Conservation (phyloP, 2,113 vertebrate genomes). For the Rhabdornis inornatus region DNA sequence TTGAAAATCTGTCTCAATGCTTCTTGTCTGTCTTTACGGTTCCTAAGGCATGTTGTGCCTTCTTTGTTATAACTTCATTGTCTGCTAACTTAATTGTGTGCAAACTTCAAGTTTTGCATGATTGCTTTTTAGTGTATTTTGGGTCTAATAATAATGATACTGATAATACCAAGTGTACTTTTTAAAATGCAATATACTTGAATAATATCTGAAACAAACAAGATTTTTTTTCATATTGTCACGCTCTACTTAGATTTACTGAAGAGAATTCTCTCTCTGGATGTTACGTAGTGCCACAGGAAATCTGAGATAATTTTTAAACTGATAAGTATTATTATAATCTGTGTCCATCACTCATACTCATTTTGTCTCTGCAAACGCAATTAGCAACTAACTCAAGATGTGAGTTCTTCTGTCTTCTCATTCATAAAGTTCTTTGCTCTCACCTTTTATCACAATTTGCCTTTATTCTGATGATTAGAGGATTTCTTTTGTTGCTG, state of each 20-base stretch:
- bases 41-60: not conserved
- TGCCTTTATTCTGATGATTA: not conserved
- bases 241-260: not conserved
- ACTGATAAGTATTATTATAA: not conserved
- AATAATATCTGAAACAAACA: not conserved
- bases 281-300: not conserved
- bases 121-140: not conserved
- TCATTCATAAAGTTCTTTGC: not conserved
- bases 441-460: not conserved
- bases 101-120: not conserved
- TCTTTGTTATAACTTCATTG: not conserved
- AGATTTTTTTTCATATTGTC: not conserved
- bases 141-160: not conserved
- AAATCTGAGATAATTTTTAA: not conserved
- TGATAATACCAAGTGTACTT: not conserved
- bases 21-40: not conserved
- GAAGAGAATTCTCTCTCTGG: not conserved
- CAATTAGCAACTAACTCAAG: not conserved
- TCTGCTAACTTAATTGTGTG: not conserved
- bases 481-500: not conserved
- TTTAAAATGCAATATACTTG: not conserved
- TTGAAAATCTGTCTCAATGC: not conserved
- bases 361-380: not conserved
- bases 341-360: not conserved
- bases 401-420: accelerated